Base-by-base conservation (phyloP, 2,113 vertebrate species). In the Nesoenas mayeri region DNA sequence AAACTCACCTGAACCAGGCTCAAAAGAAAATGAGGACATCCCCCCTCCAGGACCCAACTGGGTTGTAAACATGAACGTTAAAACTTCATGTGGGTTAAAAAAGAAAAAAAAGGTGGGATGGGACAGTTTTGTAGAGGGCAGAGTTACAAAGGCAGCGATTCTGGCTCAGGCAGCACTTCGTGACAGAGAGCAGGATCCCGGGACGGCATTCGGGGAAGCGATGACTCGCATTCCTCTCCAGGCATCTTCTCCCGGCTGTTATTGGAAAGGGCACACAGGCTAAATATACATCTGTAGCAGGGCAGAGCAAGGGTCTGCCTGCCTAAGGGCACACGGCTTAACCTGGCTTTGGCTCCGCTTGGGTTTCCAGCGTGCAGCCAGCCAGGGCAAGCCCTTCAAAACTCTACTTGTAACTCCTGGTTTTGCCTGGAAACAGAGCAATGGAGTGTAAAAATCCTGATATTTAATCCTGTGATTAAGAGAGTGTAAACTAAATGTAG, bases 211-310 rank as follows among this genome's bases (percentile, higher is more conserved):
- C 82, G 48, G 82, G 75, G 74, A 72, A 91, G 75, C 1, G 50
- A 91, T 75, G 79, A 85, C 58, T 80, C 6, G 7, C 82, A 88
- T 94, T 95, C 92, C 85, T 73, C 88, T 18, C 81, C 38, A 84
- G 90, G 70, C 81, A 85, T 89, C 78, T 85, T 85, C 80, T 88
- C 74, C 92, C 3, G 5, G 64, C 92, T 94, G 58, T 77, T 82
- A 93, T 1, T 91, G 90, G 58, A 90, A 95, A 95, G 88, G 96
- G 71, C 90, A 83, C 31, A 54, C 3, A 79, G 82, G 90, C 96
- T 97, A 97, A 95, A 97, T 93, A 93, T 91, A 91, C 71, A 88
- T 74, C 92, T 44, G 67, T 32, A 90, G 62, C 36, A 40, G 90
- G 93, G 88, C 74, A 89, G 85, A 75, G 85, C 74, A 64, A 85